phyloP scores from a whole-genome alignment of 2,113 vertebrate species.

The Tupaia tana region DNA sequence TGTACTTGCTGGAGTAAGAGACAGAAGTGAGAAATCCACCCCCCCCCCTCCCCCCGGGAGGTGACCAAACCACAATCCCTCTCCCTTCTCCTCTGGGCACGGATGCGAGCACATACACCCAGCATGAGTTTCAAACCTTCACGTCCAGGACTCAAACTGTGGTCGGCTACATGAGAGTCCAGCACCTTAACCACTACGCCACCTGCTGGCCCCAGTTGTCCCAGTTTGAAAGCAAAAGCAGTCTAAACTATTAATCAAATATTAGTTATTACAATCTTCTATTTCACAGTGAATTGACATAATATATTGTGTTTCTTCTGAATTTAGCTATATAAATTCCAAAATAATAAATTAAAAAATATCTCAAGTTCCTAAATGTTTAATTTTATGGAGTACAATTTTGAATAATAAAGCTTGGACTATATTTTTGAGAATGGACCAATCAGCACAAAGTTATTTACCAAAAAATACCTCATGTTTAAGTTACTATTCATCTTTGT shows the following conservation, averaged over 20 bases:
- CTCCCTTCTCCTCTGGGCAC: too few species aligned
- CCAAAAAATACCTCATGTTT: not conserved
- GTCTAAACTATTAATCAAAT: not conserved
- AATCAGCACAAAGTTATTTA: not conserved
- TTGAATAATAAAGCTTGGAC: constrained; percentile 38
- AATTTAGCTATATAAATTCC: constrained; percentile 3
- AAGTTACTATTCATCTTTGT: constrained; percentile 47
- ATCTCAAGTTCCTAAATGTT: not conserved
- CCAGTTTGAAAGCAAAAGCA: not conserved
- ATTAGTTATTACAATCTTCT: not conserved
- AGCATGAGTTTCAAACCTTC: too few species aligned
- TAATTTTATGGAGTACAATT: constrained; percentile 5
- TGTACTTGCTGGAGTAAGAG: too few species aligned
- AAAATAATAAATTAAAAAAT: not conserved
- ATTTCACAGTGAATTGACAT: not conserved
- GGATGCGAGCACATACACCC: too few species aligned
- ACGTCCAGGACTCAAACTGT: too few species aligned
- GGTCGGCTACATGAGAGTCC: too few species aligned
- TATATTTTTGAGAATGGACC: not conserved
- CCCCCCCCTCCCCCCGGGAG: too few species aligned
- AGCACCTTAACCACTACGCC: too few species aligned
- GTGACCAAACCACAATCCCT: too few species aligned
- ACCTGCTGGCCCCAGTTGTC: not conserved
- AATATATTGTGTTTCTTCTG: not conserved
- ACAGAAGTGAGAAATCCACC: too few species aligned